phyloP scores from a whole-genome alignment of 2,888 invertebrate genomes.

The Euzetes globulus region DNA sequence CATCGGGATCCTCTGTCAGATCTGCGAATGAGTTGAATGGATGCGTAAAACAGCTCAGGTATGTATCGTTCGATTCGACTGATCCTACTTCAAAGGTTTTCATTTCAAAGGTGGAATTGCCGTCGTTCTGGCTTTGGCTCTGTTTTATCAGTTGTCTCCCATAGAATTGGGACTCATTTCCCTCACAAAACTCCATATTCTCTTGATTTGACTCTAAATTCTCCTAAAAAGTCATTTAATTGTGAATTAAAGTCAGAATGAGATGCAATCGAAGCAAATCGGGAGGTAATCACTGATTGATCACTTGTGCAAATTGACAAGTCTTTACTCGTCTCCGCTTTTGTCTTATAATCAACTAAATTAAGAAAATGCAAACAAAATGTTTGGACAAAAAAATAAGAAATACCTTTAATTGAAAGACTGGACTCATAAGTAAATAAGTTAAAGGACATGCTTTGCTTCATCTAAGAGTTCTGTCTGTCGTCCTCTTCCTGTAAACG shows the following conservation, averaged over 20 bases:
- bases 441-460: conserved; percentile 14
- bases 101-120: conserved; percentile 11
- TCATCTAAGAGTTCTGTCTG: conserved; percentile 15
- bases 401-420: conserved; percentile 18
- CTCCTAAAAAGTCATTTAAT: conserved; percentile 1
- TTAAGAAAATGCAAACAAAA: neutral
- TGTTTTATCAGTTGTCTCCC: neutral
- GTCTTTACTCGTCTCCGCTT: neutral
- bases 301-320: conserved; percentile 13
- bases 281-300: neutral
- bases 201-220: neutral
- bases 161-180: neutral
- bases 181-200: neutral
- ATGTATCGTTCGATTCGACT: conserved; percentile 75
- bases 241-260: neutral
- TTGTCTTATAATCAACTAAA: neutral
- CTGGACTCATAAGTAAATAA: conserved; percentile 23
- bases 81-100: conserved; percentile 13
- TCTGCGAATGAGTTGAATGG: conserved; percentile 65
- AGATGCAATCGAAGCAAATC: neutral
- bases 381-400: neutral
- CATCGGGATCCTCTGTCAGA: conserved; percentile 38
- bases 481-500: conserved; percentile 21
- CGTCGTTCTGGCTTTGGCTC: neutral
- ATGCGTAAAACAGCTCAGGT: conserved; percentile 92